Base-by-base conservation (phyloP, 2,797 vertebrate genomes). In the Momotus momota region DNA sequence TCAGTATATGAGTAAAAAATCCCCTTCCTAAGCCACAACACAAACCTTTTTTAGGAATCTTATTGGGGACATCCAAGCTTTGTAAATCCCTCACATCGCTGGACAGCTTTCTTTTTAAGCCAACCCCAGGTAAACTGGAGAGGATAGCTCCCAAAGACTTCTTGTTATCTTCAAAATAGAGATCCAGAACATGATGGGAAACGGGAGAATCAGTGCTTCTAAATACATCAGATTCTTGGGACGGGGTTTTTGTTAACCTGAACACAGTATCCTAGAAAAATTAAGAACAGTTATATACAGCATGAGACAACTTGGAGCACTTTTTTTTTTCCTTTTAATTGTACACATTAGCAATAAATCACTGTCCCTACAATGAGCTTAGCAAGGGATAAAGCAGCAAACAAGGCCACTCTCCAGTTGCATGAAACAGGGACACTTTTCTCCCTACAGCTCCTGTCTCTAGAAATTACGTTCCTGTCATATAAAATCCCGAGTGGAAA, bases 31-130 rank as follows among this genome's bases (percentile, higher is more conserved):
- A 89, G 72, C 51, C 51, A 86, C 14, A 64, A 70, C 11, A 95
- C 83, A 86, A 83, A 99, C 99, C 98, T 96, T 98, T 97, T 96
- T 97, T 98, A 89, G 93, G 97, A 17, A 98, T 95, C 96, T 99
- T 99, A 84, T 11, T 97, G 29, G 98, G 97, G 12, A 97, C 92
- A 43, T 83, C 97, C 88, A 98, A 94, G n/a, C 71, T 67, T 13
- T 82, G 87, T 2, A 87, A 94, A 77, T 97, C 96, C 54, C 97
- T 96, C 61, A 57, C 92, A 26, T 98, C 98, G 64, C 66, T 96
- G 10, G 97, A 97, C 95, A 98, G 96, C 65, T 98, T 99, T 98
- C 99, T 98, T 98, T 99, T 99, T 61, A 98, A 92, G 94, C 97
- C 96, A 95, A 97, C 81, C 31, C 96, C 93, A 14, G 98, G 98